phyloP scores from a whole-genome alignment of 2,113 vertebrate species.

The Sinocyclocheilus maitianheensis region DNA sequence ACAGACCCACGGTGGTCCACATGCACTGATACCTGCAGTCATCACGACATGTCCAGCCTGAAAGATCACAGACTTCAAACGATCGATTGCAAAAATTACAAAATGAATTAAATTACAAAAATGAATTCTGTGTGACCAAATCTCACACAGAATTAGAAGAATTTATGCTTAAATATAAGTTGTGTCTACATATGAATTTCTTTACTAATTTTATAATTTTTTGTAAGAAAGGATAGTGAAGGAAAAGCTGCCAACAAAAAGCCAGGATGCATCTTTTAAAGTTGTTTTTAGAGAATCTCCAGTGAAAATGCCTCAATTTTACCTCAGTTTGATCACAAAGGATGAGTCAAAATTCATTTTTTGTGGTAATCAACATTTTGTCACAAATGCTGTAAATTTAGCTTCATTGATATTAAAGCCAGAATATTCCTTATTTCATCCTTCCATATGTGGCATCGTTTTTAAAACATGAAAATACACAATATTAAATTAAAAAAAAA shows the following conservation, averaged over 20 bases:
- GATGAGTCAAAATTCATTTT: background rate
- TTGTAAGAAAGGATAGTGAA: background rate
- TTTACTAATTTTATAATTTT: background rate
- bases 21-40: conserved; percentile 95
- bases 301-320: background rate
- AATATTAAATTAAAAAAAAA: no score
- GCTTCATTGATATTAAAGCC: background rate
- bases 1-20: conserved; percentile 92
- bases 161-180: background rate
- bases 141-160: background rate
- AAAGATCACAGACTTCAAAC: background rate
- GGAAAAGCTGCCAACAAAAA: background rate
- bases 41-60: conserved; percentile 92
- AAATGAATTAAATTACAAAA: background rate
- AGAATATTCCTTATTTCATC: background rate
- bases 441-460: background rate
- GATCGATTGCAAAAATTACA: background rate
- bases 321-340: background rate
- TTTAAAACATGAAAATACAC: no score
- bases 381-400: background rate
- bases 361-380: background rate
- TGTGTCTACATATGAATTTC: background rate
- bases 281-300: background rate
- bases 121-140: background rate
- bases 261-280: background rate